phyloP scores from a whole-genome alignment of 2,888 invertebrate species.

The Monochamus alternatus region DNA sequence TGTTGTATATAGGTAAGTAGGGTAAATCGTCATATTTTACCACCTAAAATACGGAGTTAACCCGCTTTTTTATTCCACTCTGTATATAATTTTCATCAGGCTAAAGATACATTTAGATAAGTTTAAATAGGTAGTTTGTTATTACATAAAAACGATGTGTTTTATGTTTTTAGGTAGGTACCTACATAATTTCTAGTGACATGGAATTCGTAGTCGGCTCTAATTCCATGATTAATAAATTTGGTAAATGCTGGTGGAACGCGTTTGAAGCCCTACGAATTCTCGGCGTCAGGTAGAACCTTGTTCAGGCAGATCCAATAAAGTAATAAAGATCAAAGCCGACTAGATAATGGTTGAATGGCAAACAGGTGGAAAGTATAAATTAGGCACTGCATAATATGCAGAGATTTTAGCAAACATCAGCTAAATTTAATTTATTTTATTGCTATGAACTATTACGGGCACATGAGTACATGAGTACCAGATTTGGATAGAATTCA shows the following conservation, averaged over 20 bases:
- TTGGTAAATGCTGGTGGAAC: neutral
- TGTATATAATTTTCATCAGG: no score
- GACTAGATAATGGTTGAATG: neutral
- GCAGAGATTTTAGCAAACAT: slow-evolving; percentile 1
- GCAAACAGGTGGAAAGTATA: slow-evolving; percentile 14
- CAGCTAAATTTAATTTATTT: slow-evolving; percentile 14
- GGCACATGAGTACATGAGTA: no score
- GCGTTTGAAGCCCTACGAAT: neutral
- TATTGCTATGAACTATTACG: neutral
- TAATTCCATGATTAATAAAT: slow-evolving; percentile 9
- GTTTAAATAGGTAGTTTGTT: no score
- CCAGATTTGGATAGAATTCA: no score
- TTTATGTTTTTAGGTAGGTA: no score
- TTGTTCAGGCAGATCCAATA: slow-evolving; percentile 15
- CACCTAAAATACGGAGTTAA: no score
- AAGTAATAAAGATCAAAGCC: slow-evolving; percentile 21
- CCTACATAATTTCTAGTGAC: no score
- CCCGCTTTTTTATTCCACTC: no score
- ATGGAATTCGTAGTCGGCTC: neutral
- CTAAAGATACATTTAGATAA: no score
- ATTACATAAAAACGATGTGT: no score
- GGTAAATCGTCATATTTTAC: no score
- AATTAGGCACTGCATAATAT: neutral
- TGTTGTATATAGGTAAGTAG: no score
- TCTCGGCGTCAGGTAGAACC: slow-evolving; percentile 1